Evolutionary conservation across 2,113 vertebrate species (phyloP), one percentile per base, ranked within the genome.

Genomic region (Tor tambroides): DNA sequence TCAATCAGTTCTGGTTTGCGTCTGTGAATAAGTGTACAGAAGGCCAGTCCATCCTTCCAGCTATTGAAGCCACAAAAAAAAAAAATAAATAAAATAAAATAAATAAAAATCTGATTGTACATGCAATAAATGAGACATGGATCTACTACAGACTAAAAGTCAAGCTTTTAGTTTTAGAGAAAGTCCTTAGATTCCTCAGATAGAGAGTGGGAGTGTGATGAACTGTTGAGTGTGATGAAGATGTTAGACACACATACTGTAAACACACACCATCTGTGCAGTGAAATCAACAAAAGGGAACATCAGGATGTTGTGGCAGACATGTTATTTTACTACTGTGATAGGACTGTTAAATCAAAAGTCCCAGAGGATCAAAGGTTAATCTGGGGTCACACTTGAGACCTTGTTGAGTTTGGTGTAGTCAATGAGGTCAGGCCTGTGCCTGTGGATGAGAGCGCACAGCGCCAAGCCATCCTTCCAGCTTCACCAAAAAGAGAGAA

Each of bases 331-430:
- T 26, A 30, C 38, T 69, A 83, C 17, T 54, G 41, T 83, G 65
- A 71, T 15, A 12, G 67, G 23, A 26, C 14, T 84, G 69, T 84
- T 84, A 84, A 69, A 75, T 6, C 38, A 74, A n/a, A 72, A n/a
- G 21, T 54, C 46, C 30, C 67, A 49, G 8, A 21, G 74, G 38
- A 78, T 76, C 30, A 81, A 80, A 28, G 69, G 87, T 84, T 85
- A 88, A 87, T 75, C 2, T 41, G 79, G 90, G 92, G 89, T 86
- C 94, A 95, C 90, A 94, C 94, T 84, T 83, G 89, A 94, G 94
- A 99, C 98, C 98, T 99, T 99, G 96, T 97, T 98, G 92, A 99
- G 97, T 95, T 99, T 99, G 95, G 98, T 96, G 96, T 98, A 99
- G 96, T 99, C 98, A 94, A 99, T 97, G 93, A 99, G 98, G 95